A percentile compares a stretch with the other conserved stretches of the same genome.
Evolutionary conservation across 2,113 vertebrate species (phyloP).

Genomic region (Dendropsophus ebraccatus): DNA sequence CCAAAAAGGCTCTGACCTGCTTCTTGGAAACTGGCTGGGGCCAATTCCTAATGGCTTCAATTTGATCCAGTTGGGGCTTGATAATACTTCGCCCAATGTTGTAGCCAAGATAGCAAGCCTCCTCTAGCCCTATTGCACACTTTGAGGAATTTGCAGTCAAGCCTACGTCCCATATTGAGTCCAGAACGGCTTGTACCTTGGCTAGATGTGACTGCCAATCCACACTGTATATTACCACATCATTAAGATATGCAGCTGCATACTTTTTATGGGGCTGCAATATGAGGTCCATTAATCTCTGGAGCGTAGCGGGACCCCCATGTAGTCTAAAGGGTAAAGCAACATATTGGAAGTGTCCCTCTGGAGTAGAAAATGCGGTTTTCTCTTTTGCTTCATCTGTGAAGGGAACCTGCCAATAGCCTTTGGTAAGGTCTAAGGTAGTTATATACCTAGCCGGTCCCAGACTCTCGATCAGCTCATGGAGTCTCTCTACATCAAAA

Average conservation of each 20-base stretch:
- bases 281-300: not conserved
- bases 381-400: not conserved
- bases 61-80: too few relatives aligned
- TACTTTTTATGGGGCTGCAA: not conserved
- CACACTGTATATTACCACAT: not conserved
- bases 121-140: not conserved
- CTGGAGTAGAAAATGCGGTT: slow-evolving; percentile 5
- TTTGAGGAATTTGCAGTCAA: not conserved
- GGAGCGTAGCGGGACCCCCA: not conserved
- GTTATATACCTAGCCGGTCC: slow-evolving; percentile 1
- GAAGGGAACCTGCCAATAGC: slow-evolving; percentile 40
- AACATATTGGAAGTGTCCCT: not conserved
- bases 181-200: not conserved
- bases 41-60: too few relatives aligned
- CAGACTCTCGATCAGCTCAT: not conserved
- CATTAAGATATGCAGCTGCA: not conserved
- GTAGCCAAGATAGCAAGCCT: not conserved
- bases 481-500: too few relatives aligned
- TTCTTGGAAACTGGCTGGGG: too few relatives aligned
- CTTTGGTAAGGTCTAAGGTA: slow-evolving; percentile 9
- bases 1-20: too few relatives aligned
- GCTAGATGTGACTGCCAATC: not conserved
- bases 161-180: not conserved
- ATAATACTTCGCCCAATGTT: too few relatives aligned
- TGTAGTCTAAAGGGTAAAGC: slow-evolving; percentile 7